Conservation (phyloP, 2,797 vertebrate species). For the Melanotaenia maccullochi region DNA sequence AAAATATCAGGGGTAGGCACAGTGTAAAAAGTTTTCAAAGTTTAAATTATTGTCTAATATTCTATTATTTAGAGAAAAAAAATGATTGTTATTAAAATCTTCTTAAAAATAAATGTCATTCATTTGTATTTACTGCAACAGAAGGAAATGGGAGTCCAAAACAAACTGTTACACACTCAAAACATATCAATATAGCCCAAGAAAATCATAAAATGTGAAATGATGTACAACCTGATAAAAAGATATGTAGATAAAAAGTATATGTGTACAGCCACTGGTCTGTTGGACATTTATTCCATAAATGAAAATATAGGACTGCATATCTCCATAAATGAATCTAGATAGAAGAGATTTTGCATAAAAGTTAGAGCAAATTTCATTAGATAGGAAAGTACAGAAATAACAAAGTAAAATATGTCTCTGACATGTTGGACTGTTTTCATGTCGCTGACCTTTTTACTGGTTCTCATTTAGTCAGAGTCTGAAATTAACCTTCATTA, state of each 20-base stretch:
- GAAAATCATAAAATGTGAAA: background rate
- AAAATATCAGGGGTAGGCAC: too few species aligned
- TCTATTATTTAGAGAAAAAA: too few species aligned
- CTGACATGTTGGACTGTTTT: slow-evolving; percentile 34
- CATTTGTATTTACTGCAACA: too few species aligned
- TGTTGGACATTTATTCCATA: background rate
- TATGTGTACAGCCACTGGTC: background rate
- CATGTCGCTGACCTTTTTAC: slow-evolving; percentile 69
- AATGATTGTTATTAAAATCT: too few species aligned
- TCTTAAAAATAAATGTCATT: too few species aligned
- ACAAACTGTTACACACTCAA: too few species aligned
- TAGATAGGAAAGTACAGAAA: slow-evolving; percentile 31
- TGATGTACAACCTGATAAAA: background rate
- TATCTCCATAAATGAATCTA: background rate
- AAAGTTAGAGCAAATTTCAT: slow-evolving; percentile 6
- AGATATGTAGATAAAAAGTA: background rate
- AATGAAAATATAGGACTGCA: background rate
- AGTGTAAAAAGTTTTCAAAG: too few species aligned
- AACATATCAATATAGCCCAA: too few species aligned
- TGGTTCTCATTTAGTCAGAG: slow-evolving; percentile 62
- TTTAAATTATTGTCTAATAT: too few species aligned
- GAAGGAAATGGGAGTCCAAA: too few species aligned
- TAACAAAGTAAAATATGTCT: slow-evolving; percentile 25
- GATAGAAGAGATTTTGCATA: background rate
- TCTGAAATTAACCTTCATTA: slow-evolving; percentile 74